phyloP scores from a whole-genome alignment of 2,797 vertebrate species.

The Megaceryle alcyon region DNA sequence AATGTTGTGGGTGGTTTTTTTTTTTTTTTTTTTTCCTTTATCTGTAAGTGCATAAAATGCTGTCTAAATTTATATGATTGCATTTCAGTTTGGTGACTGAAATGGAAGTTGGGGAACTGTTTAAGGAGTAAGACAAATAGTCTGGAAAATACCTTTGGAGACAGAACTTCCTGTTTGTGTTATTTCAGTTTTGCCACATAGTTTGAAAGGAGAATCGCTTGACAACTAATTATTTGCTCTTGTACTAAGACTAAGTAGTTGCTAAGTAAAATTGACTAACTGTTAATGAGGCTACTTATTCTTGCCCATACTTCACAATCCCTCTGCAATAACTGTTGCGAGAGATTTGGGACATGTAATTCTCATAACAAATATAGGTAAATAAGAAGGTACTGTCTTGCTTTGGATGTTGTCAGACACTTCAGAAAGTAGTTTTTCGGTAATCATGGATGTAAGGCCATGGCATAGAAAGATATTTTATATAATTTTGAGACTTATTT shows the following conservation, averaged over 20 bases:
- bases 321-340: not conserved
- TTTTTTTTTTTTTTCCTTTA: not conserved
- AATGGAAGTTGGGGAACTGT: not conserved
- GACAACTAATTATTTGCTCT: not conserved
- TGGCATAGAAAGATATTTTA: not conserved
- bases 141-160: not conserved
- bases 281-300: not conserved
- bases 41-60: not conserved
- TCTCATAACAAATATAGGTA: not conserved
- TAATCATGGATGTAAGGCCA: not conserved
- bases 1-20: not conserved
- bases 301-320: not conserved
- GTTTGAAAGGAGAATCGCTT: not conserved
- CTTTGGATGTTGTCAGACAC: not conserved
- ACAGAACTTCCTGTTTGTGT: not conserved
- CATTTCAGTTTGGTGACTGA: not conserved
- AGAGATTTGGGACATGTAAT: not conserved
- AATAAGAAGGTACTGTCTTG: not conserved
- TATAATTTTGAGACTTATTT: not conserved
- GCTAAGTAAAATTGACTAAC: not conserved
- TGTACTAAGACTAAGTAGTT: not conserved
- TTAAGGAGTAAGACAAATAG: not conserved
- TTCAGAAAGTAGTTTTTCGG: constrained; percentile 7
- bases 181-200: not conserved
- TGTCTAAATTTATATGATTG: not conserved